Evolutionary conservation across 2,113 vertebrate genomes (phyloP).

Genomic region (Rousettus leschenaultii): DNA sequence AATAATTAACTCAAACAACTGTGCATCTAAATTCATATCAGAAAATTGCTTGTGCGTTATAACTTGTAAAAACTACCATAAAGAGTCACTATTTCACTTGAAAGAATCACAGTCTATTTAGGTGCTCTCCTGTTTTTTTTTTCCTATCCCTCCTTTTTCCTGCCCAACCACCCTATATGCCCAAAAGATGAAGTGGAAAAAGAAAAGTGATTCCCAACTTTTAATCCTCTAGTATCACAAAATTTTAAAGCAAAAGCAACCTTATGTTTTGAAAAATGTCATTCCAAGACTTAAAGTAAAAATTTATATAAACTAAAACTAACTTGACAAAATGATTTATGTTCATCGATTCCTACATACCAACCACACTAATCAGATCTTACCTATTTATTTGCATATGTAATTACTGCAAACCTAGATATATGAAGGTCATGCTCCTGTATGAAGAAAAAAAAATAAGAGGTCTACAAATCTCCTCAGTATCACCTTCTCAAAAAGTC

Average conservation of each 20-base stretch:
- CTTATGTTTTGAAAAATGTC: not conserved
- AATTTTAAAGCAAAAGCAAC: not conserved
- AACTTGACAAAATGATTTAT: slow-evolving; percentile 8
- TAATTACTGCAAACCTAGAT: not conserved
- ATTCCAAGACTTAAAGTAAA: not conserved
- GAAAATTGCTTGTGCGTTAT: not conserved
- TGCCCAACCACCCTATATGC: not conserved
- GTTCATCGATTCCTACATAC: not conserved
- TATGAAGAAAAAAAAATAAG: not conserved
- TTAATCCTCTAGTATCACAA: not conserved
- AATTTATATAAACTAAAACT: not conserved
- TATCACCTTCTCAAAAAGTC: not conserved
- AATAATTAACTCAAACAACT: not conserved
- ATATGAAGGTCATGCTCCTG: not conserved
- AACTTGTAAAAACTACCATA: not conserved
- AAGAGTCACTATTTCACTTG: not conserved
- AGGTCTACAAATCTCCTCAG: not conserved
- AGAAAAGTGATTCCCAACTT: not conserved
- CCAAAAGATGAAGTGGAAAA: not conserved
- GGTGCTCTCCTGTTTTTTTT: not conserved
- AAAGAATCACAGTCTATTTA: not conserved
- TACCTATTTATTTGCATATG: not conserved
- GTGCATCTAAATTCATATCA: not conserved
- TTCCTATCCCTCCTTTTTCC: not conserved
- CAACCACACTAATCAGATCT: not conserved